A percentile compares a stretch with the other conserved stretches of the same genome.
Evolutionary conservation across 2,113 vertebrate genomes (phyloP).

Genomic region (Leptodactylus fuscus): DNA sequence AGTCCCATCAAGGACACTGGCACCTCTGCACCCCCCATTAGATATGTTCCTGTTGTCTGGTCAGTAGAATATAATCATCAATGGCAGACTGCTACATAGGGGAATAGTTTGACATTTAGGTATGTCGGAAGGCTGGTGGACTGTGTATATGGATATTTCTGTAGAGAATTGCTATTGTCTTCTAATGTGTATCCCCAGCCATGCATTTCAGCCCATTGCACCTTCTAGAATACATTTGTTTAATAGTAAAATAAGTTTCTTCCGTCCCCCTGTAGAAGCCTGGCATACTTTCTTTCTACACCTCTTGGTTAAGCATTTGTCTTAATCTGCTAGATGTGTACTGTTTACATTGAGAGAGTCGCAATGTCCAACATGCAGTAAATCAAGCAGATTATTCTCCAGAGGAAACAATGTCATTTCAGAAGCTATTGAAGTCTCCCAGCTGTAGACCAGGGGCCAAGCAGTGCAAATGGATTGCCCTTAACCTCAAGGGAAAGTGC

Average conservation of each 20-base stretch:
- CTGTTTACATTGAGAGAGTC: constrained; percentile 33
- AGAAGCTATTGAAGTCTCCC: constrained; percentile 54
- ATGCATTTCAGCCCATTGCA: not conserved
- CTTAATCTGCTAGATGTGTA: constrained; percentile 16
- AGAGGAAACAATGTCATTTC: constrained; percentile 46
- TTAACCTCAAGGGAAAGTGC: constrained; percentile 45
- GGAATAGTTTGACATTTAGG: too few relatives aligned
- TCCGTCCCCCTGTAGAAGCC: not conserved
- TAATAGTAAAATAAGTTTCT: not conserved
- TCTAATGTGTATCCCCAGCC: not conserved
- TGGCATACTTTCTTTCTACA: not conserved
- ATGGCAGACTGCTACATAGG: not conserved
- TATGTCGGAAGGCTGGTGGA: not conserved
- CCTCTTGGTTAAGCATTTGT: constrained; percentile 21
- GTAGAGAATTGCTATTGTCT: not conserved
- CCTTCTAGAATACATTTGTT: not conserved
- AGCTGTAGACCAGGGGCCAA: constrained; percentile 47
- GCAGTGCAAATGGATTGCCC: constrained; percentile 51
- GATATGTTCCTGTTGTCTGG: too few relatives aligned
- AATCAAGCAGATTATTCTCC: constrained; percentile 29
- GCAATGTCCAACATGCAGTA: constrained; percentile 16
- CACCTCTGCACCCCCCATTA: too few relatives aligned
- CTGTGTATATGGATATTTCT: not conserved
- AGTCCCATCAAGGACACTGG: too few relatives aligned
- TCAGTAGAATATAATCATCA: too few relatives aligned